Base-by-base conservation (phyloP, 2,797 vertebrate species). In the Protonibea diacanthus region DNA sequence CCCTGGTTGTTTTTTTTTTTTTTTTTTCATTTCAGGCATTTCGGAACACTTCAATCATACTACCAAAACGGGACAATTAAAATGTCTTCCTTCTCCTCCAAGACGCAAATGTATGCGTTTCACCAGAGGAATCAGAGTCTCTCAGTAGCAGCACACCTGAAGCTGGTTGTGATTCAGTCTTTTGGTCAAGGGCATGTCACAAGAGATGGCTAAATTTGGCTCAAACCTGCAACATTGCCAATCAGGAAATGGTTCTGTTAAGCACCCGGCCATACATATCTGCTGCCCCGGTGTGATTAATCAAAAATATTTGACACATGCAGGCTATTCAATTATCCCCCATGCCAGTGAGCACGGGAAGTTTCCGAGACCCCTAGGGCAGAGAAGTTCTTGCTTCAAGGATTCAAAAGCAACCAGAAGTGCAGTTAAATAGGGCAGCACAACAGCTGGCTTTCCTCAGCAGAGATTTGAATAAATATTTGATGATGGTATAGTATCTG, bases 271-370 rank as follows among this genome's bases (percentile, higher is more conserved):
- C 69, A 52, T 61, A 76, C 69, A 57, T 82, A 58, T 58, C 78
- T 79, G 57, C 84, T 78, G 73, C 64, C 65, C 79, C 27, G 3
- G 38, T 23, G 86, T 57, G 67, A 88, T 87, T 86, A 82, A 89
- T 92, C 90, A 91, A 83, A 90, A 78, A 70, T 83, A 75, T 85
- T 42, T 85, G 81, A 86, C 83, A 84, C 68, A 78, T 75, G 61
- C 81, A 80, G 65, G 72, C 86, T 85, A 79, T 85, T 87, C 72
- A 81, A 86, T 85, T 86, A 85, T 87, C 79, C 74, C 29, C 70
- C 62, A 65, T 72, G 63, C 68, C 72, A 76, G 57, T 15, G 4
- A 74, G 63, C 20, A 48, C 57, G 42, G 62, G 77, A 76, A 70
- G 57, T 87, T 85, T 74, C 63, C 52, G 42, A 55, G 47, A 81